Conservation (phyloP, 2,888 invertebrate genomes). For the Chouioia cunea region DNA sequence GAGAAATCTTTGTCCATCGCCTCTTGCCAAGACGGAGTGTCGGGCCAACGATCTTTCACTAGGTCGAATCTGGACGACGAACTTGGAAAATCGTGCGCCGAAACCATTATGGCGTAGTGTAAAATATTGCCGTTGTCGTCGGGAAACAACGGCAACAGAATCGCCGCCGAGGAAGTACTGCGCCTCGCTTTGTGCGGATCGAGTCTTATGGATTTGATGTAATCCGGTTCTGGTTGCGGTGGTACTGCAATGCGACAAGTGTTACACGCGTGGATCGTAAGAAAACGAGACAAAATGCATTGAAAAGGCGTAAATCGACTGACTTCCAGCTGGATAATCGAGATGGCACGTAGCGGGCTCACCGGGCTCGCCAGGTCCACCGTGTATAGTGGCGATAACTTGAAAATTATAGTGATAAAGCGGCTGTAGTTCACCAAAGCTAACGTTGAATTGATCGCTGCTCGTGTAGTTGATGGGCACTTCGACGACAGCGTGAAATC, state of each 20-base stretch:
- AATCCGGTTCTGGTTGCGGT: constrained; percentile 55
- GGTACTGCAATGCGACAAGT: constrained; percentile 55
- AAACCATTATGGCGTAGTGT: constrained; percentile 62
- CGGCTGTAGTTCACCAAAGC: constrained; percentile 55
- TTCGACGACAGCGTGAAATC: constrained; percentile 19
- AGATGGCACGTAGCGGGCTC: constrained; percentile 39
- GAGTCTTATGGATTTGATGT: constrained; percentile 58
- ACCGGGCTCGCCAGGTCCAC: constrained; percentile 50
- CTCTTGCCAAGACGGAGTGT: constrained; percentile 60
- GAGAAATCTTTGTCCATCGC: constrained; percentile 57
- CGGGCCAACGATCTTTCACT: constrained; percentile 53
- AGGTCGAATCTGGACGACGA: constrained; percentile 50
- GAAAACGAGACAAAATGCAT: constrained; percentile 10
- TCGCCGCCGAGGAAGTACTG: constrained; percentile 56
- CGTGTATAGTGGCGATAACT: constrained; percentile 54
- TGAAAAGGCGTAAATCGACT: constrained; percentile 42
- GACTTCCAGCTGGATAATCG: constrained; percentile 62
- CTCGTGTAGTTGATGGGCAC: constrained; percentile 32
- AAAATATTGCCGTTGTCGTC: constrained; percentile 56
- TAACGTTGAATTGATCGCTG: constrained; percentile 49
- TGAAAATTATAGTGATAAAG: constrained; percentile 58
- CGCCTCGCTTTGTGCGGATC: constrained; percentile 58
- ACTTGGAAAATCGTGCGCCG: constrained; percentile 53
- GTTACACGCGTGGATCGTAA: not conserved
- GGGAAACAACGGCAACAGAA: constrained; percentile 62